phyloP scores from a whole-genome alignment of 2,797 vertebrate genomes.

The Propithecus perrieri region DNA sequence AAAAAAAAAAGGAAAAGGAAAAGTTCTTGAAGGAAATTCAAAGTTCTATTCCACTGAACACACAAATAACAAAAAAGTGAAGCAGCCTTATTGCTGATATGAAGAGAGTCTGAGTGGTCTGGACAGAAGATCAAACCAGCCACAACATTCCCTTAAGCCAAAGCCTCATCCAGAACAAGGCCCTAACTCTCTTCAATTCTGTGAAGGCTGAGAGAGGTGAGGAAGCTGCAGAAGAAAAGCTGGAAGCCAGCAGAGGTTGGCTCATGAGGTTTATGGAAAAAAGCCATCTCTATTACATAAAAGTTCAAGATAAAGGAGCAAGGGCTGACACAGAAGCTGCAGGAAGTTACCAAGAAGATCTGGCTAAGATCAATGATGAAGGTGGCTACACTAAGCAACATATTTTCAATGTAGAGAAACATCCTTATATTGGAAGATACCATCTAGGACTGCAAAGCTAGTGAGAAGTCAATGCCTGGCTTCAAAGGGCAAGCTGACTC shows the following conservation, averaged over 20 bases:
- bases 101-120: background rate
- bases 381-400: background rate
- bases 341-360: background rate
- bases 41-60: background rate
- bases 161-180: too few relatives aligned
- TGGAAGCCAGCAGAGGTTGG: background rate
- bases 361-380: background rate
- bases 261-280: background rate
- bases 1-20: too few relatives aligned
- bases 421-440: background rate
- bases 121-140: background rate
- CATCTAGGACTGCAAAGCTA: background rate
- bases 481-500: background rate
- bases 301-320: background rate
- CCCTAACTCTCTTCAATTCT: background rate
- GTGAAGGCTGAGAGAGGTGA: background rate
- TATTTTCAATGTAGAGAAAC: background rate
- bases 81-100: background rate
- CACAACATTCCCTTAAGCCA: background rate
- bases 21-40: too few relatives aligned
- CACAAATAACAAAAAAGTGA: background rate
- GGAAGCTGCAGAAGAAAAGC: background rate
- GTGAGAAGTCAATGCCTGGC: background rate
- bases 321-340: background rate
- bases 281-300: background rate